Evolutionary conservation across 1,140 invertebrate species (phyloP), one percentile per base, ranked within the genome.

Genomic region (Vanessa tameamea): DNA sequence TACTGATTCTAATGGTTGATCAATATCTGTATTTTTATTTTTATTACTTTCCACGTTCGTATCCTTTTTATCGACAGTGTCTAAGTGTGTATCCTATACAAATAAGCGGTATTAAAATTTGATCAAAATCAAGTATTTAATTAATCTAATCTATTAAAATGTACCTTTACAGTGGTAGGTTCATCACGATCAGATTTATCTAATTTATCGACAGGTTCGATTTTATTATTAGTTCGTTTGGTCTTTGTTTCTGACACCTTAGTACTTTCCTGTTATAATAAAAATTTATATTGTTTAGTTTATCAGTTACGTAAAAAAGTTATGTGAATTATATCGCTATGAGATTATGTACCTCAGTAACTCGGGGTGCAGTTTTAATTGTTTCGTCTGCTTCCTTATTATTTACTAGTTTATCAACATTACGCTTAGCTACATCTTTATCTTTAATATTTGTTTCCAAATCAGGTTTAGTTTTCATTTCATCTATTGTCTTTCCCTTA

Each of bases 1-100:
- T 4, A 75, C 78, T 14, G 74, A 72, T 65, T 81, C 64, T 43
- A 55, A 53, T 47, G 72, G 57, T 72, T 74, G 75, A n/a, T 66
- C 67, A 47, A 53, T 37, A 15, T 48, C 47, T 50, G 31, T 16
- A 37, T 64, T 71, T 50, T 64, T 26, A 37, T 48, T 14, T 47
- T 51, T 71, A 8, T 20, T 50, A 31, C 9, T 37, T 31, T 13
- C 16, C 15, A 7, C 55, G 6, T 6, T 4, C 43, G 14, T 64
- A n/a, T 64, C 61, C n/a, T 47, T 47, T 47, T 64, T 57, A 26
- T 51, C 65, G 43, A 68, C 26, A 23, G 68, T 69, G 9, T 69
- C 47, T 69, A 53, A 47, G 8, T 14, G 16, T 15, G 26, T 31
- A 68, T 68, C 73, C 67, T 75, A 53, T 16, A 72, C 14, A 26